A percentile compares a stretch with the other conserved stretches of the same genome.
phyloP scores from a whole-genome alignment of 2,113 vertebrate species.

The Salvelinus sp. region DNA sequence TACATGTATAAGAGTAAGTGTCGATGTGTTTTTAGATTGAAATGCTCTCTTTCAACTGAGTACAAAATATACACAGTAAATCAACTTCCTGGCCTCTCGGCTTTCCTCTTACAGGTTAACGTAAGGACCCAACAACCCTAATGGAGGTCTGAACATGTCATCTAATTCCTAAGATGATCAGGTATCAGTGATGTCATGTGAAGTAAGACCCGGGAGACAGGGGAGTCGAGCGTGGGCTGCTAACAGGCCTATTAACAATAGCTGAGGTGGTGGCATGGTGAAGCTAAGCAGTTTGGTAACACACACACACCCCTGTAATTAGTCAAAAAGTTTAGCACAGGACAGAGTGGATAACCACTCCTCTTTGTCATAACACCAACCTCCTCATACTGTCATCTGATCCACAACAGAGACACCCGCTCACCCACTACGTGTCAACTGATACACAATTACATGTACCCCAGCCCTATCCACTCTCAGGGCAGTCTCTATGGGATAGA shows the following conservation, averaged over 20 bases:
- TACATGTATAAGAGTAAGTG: no score
- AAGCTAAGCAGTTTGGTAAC: not conserved
- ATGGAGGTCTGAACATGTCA: not conserved
- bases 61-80: no score
- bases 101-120: not conserved
- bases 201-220: not conserved
- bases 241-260: not conserved
- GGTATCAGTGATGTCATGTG: not conserved
- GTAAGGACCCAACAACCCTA: not conserved
- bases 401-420: not conserved
- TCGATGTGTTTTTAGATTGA: no score
- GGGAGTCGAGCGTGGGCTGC: not conserved
- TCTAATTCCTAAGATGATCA: not conserved
- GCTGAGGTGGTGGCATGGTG: not conserved
- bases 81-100: no score
- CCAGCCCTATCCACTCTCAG: not conserved
- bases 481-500: not conserved
- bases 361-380: constrained; percentile 3
- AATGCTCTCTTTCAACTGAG: no score
- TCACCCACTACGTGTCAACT: constrained; percentile 3
- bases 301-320: constrained; percentile 8
- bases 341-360: not conserved
- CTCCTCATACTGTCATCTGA: not conserved
- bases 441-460: not conserved
- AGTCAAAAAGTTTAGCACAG: constrained; percentile 1